Evolutionary conservation across 92 coral and sea anemone species (phyloP), one percentile per base, ranked within the genome.

Genomic region (Heliopora coerulea): DNA sequence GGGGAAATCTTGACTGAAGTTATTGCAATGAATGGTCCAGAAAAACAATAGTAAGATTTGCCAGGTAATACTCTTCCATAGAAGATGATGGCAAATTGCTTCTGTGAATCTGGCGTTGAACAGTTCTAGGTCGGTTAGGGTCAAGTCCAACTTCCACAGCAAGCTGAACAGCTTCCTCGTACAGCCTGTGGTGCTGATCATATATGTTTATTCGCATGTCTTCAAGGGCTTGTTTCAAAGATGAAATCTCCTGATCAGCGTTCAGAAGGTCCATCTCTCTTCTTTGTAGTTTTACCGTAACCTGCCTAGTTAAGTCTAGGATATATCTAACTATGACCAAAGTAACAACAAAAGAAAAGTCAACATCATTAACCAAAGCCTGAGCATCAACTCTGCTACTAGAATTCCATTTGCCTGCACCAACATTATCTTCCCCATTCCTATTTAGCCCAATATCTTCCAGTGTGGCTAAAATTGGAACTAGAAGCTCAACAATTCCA

Each of bases 401-500:
- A 17, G 20, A 4, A n/a, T 50, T 50, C 58, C 58, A 50, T 50
- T 50, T 50, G 21, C 58, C 58, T n/a, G n/a, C n/a, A 3, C 58
- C 58, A 6, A 50, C 58, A 17, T 50, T 50, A 50, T 50, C 58
- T 50, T 50, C 17, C n/a, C n/a, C n/a, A n/a, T n/a, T n/a, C n/a
- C n/a, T n/a, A n/a, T n/a, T n/a, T n/a, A n/a, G n/a, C n/a, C n/a
- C n/a, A n/a, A 50, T 50, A n/a, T 6, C 17, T 50, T 50, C 58
- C 6, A 50, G 58, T 4, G 58, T 4, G 17, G 5, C 58, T 17
- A 50, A 6, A 6, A 50, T n/a, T 6, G 58, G 21, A 3, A 17
- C 58, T 4, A 50, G 17, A 17, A 50, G 8, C 17, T 50, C 21
- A 3, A 17, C n/a, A 50, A 50, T 4, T 6, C 5, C 58, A 23